Evolutionary conservation across 2,113 vertebrate genomes (phyloP).

Genomic region (human): DNA sequence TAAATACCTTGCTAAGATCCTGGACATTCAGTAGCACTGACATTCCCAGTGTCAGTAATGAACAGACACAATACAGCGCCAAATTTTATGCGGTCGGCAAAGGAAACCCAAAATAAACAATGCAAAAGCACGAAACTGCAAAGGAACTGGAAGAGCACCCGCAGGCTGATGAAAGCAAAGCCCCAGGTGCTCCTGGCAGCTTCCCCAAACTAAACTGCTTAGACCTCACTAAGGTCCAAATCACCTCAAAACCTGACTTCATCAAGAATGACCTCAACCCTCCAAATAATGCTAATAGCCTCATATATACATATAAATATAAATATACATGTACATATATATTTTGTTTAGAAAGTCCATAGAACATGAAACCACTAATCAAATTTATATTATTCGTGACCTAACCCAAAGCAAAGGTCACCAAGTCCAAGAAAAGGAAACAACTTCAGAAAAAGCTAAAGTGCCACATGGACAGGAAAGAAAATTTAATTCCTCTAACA

Average conservation of each 20-base stretch:
- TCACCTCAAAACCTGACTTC: not conserved
- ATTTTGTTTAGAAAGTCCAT: not conserved
- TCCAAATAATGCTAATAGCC: not conserved
- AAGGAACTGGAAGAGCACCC: not conserved
- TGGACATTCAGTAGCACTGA: not conserved
- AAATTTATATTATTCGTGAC: constrained; percentile 3
- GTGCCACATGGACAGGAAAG: not conserved
- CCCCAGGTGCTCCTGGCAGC: not conserved
- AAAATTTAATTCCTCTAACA: constrained; percentile 37
- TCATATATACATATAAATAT: too few relatives aligned
- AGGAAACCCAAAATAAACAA: not conserved
- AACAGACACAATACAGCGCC: not conserved
- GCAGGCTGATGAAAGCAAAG: not conserved
- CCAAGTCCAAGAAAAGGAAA: constrained; percentile 9
- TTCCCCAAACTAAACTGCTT: not conserved
- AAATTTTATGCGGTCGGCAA: not conserved
- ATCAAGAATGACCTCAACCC: not conserved
- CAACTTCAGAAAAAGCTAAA: constrained; percentile 25
- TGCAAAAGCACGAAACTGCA: not conserved
- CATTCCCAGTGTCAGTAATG: not conserved
- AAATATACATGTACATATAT: too few relatives aligned
- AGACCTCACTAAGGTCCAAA: not conserved
- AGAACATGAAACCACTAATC: not conserved
- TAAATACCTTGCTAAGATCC: not conserved
- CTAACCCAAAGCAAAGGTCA: not conserved